These are phyloP conservation scores for Penaeus vannamei DNA, from an alignment of 1,140 invertebrate genomes.

Conservation along the genomic window DNA sequence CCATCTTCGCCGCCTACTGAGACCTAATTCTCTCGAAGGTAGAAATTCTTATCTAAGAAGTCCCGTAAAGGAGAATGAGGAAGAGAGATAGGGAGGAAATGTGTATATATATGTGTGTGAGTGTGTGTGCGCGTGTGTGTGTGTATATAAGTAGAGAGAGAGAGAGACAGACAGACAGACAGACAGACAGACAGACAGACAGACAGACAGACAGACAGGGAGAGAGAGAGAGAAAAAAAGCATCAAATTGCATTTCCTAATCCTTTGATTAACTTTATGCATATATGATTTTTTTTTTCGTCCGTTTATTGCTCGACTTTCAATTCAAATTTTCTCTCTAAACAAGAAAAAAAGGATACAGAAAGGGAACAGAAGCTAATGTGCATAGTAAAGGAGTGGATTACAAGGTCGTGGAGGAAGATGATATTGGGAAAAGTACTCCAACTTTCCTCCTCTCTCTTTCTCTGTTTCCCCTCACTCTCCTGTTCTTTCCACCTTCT, in stretches of 20 bases:
- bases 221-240: background rate
- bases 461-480: background rate
- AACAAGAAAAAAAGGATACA: too few species aligned
- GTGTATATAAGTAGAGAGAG: background rate
- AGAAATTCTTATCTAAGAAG: too few species aligned
- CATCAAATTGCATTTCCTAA: too few species aligned
- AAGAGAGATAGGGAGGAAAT: background rate
- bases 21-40: too few species aligned
- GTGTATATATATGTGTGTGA: background rate
- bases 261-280: background rate
- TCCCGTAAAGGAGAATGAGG: too few species aligned
- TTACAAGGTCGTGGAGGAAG: background rate
- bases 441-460: background rate
- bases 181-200: background rate
- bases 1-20: too few species aligned
- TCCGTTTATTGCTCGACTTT: too few species aligned
- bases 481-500: background rate
- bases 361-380: too few species aligned
- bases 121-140: too few species aligned
- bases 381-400: too few species aligned
- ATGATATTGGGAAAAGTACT: background rate
- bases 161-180: background rate
- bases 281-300: background rate
- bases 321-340: too few species aligned
- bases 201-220: background rate